Base-by-base conservation (phyloP, 2,797 vertebrate genomes). In the Smutsia temminckii region DNA sequence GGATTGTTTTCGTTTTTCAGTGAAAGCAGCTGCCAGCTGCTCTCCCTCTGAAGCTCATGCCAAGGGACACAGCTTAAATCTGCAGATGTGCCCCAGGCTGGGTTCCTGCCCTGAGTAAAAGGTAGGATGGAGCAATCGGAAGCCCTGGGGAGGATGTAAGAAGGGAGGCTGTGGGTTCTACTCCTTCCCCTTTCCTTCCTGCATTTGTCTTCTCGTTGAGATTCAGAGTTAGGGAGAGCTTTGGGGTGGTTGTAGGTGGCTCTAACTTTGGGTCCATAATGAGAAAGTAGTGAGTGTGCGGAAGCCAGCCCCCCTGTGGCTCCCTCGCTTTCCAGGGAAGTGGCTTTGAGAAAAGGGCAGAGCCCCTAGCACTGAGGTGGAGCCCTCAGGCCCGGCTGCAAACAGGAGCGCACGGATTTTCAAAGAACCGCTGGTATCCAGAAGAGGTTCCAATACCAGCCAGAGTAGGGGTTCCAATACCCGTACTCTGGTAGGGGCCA, bases 221-320 rank as follows among this genome's bases (percentile, higher is more conserved):
- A 69, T 34, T 93, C 74, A 91, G 93, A 57, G 23, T 78, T 29
- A 34, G 17, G 42, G 34, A 68, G 64, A 55, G 25, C 51, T 53
- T 49, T 72, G 9, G 66, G 25, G 32, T 42, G 13, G 51, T 37
- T 2, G 0, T 20, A 46, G 46, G 25, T 61, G 69, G 46, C 14
- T 4, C 37, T 77, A 18, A 12, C 27, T 51, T 7, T 8, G 14
- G 61, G 40, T 23, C n/a, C 27, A 27, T 25, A 29, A 29, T 34
- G 42, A 21, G 57, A 37, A 49, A 55, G 37, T 16, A 55, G 46
- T 34, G n/a, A 29, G 8, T 40, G 18, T 49, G 34, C 32, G 17
- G 63, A 53, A n/a, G 32, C 34, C 9, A 46, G 13, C 25, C 37
- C 27, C 57, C 51, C 16, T 5, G 0, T 0, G 0, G 10, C 32